Evolutionary conservation across 2,888 invertebrate species (phyloP).

Genomic region (Loripinus fragilis): DNA sequence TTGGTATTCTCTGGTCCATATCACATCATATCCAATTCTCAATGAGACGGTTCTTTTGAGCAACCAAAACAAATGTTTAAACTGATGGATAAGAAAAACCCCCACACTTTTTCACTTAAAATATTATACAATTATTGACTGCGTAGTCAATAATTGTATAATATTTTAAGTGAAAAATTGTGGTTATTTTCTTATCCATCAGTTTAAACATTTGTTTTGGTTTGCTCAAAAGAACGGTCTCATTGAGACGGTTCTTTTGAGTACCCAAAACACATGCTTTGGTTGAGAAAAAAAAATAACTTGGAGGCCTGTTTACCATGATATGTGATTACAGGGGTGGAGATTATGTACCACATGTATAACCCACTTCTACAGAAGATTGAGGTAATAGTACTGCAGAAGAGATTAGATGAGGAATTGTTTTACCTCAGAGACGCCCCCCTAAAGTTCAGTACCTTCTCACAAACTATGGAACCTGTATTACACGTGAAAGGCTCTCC

Average conservation of each 20-base stretch:
- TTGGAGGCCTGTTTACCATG: neutral
- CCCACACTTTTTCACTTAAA: too few species aligned
- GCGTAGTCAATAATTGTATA: too few species aligned
- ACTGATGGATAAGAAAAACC: too few species aligned
- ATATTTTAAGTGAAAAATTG: too few species aligned
- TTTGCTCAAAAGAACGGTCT: neutral
- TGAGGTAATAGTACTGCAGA: constrained; percentile 95
- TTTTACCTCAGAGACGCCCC: constrained; percentile 94
- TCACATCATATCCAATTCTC: too few species aligned
- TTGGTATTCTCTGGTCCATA: too few species aligned
- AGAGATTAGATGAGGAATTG: constrained; percentile 94
- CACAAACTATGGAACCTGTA: constrained; percentile 95
- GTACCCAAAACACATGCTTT: neutral
- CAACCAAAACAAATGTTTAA: too few species aligned
- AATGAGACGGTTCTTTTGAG: too few species aligned
- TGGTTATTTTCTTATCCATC: too few species aligned
- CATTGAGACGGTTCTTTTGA: neutral
- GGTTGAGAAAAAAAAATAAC: neutral
- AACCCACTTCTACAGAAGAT: constrained; percentile 95
- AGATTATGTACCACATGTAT: constrained; percentile 93
- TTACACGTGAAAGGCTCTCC: constrained; percentile 89
- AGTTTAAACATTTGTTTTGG: too few species aligned
- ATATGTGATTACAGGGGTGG: constrained; percentile 85
- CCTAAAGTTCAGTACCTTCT: constrained; percentile 95
- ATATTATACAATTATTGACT: too few species aligned